Evolutionary conservation across 2,797 vertebrate genomes (phyloP), one percentile per base, ranked within the genome.

Genomic region (Pachyuromys duprasi): DNA sequence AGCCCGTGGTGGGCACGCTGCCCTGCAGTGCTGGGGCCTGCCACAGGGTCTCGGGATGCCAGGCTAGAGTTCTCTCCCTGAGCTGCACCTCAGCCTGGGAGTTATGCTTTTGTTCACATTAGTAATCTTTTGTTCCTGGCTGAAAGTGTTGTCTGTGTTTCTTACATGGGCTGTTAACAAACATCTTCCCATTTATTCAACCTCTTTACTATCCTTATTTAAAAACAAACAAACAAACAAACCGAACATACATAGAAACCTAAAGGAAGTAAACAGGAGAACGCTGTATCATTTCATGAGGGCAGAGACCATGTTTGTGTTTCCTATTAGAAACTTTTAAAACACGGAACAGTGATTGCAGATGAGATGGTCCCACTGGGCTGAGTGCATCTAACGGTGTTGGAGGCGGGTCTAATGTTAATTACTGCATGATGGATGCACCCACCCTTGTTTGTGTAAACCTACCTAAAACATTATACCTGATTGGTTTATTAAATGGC

Each of bases 111-210:
- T 90, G 33, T 24, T 42, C 36, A 93, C 63, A 36, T 53, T 67
- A 22, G 90, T 94, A n/a, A 55, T 90, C 87, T 88, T 96, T 88
- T 75, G 62, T 31, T 84, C 45, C 26, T 78, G 86, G 13, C n/a
- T 76, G 31, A 74, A 72, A 49, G 65, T 76, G n/a, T 36, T 81
- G 9, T 80, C 36, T 89, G 36, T 74, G n/a, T 86, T 22, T 83
- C 39, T 83, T 65, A 83, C 9, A 63, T 17, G 39, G 60, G 14
- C 22, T 42, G 80, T 93, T 86, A 45, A 45, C 45, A 96, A 49
- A 86, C 28, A 45, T 3, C 39, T 69, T 33, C 42, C 63, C 20
- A 49, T 53, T 67, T n/a, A 67, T 22, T n/a, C 13, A 42, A 84
- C 60, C 49, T 8, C 12, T 55, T 70, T 86, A 88, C 76, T 79